These are phyloP conservation scores for Salarias fasciatus DNA, from an alignment of 2,797 vertebrate genomes.

Conservation along the genomic window DNA sequence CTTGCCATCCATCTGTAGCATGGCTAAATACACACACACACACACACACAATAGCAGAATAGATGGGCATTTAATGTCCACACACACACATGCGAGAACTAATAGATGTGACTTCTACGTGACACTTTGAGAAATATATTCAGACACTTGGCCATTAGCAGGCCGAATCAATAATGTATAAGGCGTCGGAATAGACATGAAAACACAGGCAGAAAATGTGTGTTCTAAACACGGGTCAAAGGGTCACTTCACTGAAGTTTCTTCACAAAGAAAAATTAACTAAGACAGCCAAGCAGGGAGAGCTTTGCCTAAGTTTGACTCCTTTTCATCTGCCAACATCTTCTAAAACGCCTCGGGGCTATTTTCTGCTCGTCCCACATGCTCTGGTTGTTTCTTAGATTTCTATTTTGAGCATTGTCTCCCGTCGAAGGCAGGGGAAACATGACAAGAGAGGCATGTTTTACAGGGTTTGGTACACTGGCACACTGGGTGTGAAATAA, in stretches of 20 bases:
- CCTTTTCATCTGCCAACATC: constrained; percentile 4
- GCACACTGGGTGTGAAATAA: background rate
- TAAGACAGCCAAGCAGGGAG: background rate
- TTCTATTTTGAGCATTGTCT: constrained; percentile 16
- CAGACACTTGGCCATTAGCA: constrained; percentile 45
- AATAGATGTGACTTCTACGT: constrained; percentile 70
- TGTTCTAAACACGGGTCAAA: constrained; percentile 4
- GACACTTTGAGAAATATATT: constrained; percentile 53
- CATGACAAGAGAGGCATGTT: background rate
- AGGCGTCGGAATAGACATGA: constrained; percentile 42
- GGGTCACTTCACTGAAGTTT: constrained; percentile 33
- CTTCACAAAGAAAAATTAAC: constrained; percentile 18
- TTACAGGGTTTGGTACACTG: background rate
- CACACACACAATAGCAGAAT: constrained; percentile 30
- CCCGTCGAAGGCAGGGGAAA: constrained; percentile 8
- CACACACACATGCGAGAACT: constrained; percentile 41
- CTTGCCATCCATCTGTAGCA: constrained; percentile 66
- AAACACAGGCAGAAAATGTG: constrained; percentile 13
- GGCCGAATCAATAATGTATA: constrained; percentile 70
- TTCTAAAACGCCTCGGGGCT: constrained; percentile 20
- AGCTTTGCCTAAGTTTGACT: constrained; percentile 8
- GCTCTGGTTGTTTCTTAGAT: background rate
- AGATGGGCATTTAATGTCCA: constrained; percentile 55
- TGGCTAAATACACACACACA: constrained; percentile 1
- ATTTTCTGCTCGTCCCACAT: background rate